Evolutionary conservation across 2,888 invertebrate genomes (phyloP).

Genomic region (Nycteola revayana): DNA sequence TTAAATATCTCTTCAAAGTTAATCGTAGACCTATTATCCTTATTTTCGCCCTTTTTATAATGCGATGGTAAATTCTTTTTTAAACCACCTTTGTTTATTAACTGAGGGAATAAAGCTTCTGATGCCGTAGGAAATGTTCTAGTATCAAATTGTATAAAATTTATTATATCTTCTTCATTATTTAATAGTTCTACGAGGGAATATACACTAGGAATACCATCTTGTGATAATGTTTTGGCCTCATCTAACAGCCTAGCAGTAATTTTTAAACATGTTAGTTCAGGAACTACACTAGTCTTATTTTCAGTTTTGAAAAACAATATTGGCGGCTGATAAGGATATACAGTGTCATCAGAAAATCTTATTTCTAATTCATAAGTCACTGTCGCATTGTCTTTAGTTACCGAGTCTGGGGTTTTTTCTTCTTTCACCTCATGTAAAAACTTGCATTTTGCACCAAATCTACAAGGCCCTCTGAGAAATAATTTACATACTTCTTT

Average conservation of each 20-base stretch:
- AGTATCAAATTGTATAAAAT: constrained; percentile 80
- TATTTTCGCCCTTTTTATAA: constrained; percentile 84
- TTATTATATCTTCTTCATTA: constrained; percentile 85
- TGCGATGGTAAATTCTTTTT: constrained; percentile 79
- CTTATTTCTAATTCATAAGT: constrained; percentile 87
- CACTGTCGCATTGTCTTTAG: constrained; percentile 57
- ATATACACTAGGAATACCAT: constrained; percentile 88
- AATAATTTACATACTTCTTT: constrained; percentile 85
- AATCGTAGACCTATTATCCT: constrained; percentile 72
- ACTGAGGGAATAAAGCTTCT: constrained; percentile 83
- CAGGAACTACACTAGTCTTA: constrained; percentile 82
- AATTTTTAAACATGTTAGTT: constrained; percentile 84
- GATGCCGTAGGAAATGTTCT: constrained; percentile 76
- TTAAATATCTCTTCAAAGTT: constrained; percentile 78
- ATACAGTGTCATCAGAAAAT: constrained; percentile 86
- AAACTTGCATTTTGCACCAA: constrained; percentile 88
- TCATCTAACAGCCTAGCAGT: constrained; percentile 86
- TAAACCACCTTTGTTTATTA: constrained; percentile 59
- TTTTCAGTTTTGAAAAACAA: constrained; percentile 85
- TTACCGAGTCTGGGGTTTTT: constrained; percentile 41
- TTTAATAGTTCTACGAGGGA: constrained; percentile 86
- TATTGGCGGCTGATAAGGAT: constrained; percentile 88
- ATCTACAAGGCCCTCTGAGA: constrained; percentile 86
- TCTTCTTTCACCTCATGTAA: constrained; percentile 82
- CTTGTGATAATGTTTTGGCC: constrained; percentile 83